Evolutionary conservation across 2,113 vertebrate species (phyloP).

Genomic region (western clawed frog (Xenopus tropicalis)): DNA sequence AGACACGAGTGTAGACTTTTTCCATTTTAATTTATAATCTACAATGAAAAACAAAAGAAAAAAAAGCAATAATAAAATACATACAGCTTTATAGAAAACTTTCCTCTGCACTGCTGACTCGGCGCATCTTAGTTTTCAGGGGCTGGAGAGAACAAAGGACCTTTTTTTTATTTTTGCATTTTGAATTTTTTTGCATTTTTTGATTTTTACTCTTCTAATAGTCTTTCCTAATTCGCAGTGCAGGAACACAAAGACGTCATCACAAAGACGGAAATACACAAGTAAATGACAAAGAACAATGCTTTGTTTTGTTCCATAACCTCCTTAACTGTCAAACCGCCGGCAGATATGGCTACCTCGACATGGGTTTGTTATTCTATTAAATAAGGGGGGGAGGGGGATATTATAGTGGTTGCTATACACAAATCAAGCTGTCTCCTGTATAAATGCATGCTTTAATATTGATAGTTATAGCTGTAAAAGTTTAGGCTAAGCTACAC

Average conservation of each 20-base stretch:
- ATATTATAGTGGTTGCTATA: too few species aligned
- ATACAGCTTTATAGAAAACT: slow-evolving; percentile 27
- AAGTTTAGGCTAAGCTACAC: too few species aligned
- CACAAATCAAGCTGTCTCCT: too few species aligned
- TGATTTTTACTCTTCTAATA: slow-evolving; percentile 24
- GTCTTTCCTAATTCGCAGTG: slow-evolving; percentile 22
- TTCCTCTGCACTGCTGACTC: slow-evolving; percentile 19
- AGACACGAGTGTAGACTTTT: neutral
- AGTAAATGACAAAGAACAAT: neutral
- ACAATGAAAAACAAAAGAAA: slow-evolving; percentile 30
- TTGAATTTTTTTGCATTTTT: neutral
- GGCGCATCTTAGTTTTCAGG: neutral
- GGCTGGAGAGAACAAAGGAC: slow-evolving; percentile 1
- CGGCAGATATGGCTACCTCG: too few species aligned
- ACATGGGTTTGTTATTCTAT: too few species aligned
- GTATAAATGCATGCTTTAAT: too few species aligned
- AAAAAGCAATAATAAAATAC: slow-evolving; percentile 16
- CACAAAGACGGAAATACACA: slow-evolving; percentile 27
- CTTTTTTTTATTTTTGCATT: too few species aligned
- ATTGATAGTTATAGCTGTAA: too few species aligned
- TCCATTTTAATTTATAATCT: slow-evolving; percentile 37
- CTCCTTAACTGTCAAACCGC: neutral
- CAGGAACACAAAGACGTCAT: slow-evolving; percentile 32
- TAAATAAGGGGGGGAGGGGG: too few species aligned
- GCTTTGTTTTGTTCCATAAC: slow-evolving; percentile 19